Conservation (phyloP, 2,113 vertebrate species). For the Pipa parva region DNA sequence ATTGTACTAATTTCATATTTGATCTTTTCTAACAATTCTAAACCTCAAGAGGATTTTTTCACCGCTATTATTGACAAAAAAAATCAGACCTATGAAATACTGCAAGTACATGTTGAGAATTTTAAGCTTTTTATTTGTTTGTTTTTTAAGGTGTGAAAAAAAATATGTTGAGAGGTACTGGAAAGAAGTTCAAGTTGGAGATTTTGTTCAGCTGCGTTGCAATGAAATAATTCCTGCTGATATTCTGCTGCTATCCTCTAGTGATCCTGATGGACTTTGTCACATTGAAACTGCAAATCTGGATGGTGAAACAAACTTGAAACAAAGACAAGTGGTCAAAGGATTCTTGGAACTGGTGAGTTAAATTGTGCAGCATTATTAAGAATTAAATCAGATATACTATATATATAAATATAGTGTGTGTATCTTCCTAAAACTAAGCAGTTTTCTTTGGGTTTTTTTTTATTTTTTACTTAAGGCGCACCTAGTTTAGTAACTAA, state of each 20-base stretch:
- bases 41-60: too few relatives aligned
- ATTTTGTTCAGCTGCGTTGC: constrained; percentile 87
- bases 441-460: not conserved
- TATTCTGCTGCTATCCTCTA: constrained; percentile 87
- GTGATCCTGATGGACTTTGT: constrained; percentile 89
- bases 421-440: not conserved
- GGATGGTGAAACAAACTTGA: constrained; percentile 96
- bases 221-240: constrained; percentile 95
- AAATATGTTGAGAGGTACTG: constrained; percentile 85
- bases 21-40: too few relatives aligned
- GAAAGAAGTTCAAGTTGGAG: constrained; percentile 89
- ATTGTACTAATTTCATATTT: too few relatives aligned
- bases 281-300: constrained; percentile 96
- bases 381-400: too few relatives aligned
- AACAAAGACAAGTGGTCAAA: constrained; percentile 88
- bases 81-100: too few relatives aligned
- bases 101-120: too few relatives aligned
- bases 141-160: constrained; percentile 66
- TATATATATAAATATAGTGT: not conserved
- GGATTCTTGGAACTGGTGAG: constrained; percentile 90
- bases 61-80: too few relatives aligned
- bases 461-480: too few relatives aligned
- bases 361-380: not conserved
- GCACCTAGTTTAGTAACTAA: too few relatives aligned
- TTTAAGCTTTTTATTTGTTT: constrained; percentile 25